A percentile compares a stretch with the other conserved stretches of the same genome.
These are phyloP conservation scores for Betta splendens DNA, from an alignment of 2,797 vertebrate species.

Conservation along the genomic window DNA sequence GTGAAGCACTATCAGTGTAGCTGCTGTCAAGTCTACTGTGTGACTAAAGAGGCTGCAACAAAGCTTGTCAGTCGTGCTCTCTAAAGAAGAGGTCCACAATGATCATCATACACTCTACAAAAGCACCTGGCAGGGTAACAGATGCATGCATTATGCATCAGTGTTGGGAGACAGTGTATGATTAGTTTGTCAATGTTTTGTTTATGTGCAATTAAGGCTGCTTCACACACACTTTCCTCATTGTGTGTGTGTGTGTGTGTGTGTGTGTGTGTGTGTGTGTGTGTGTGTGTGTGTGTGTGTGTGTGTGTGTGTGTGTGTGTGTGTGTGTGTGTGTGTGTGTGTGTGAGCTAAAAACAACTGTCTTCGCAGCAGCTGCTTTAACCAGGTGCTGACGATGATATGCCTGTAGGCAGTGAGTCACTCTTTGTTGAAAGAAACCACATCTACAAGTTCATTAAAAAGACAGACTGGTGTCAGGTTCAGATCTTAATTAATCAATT, in stretches of 20 bases:
- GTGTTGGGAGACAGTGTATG: constrained; percentile 42
- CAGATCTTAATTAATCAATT: too few relatives aligned
- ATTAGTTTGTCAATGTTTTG: constrained; percentile 21
- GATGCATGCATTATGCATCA: constrained; percentile 47
- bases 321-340: constrained; percentile 6
- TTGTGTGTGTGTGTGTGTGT: constrained; percentile 1
- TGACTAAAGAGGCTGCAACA: constrained; percentile 3
- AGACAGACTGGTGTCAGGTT: too few relatives aligned
- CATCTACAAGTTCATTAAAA: not conserved
- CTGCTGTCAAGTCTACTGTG: not conserved
- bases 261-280: too few relatives aligned
- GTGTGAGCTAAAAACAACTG: constrained; percentile 12
- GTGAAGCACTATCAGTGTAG: not conserved
- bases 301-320: not conserved
- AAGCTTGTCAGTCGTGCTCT: constrained; percentile 19
- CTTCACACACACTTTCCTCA: too few relatives aligned
- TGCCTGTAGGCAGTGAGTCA: constrained; percentile 8
- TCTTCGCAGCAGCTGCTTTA: constrained; percentile 33
- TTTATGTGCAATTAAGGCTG: constrained; percentile 3
- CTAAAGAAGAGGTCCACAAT: not conserved
- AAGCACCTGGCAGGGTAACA: constrained; percentile 15
- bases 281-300: too few relatives aligned
- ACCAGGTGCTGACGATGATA: constrained; percentile 24
- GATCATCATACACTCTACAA: not conserved
- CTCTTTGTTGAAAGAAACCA: not conserved